Evolutionary conservation across 64 coral and sea anemone genomes (phyloP), one percentile per base, ranked within the genome.

Genomic region (Porites australiensis): DNA sequence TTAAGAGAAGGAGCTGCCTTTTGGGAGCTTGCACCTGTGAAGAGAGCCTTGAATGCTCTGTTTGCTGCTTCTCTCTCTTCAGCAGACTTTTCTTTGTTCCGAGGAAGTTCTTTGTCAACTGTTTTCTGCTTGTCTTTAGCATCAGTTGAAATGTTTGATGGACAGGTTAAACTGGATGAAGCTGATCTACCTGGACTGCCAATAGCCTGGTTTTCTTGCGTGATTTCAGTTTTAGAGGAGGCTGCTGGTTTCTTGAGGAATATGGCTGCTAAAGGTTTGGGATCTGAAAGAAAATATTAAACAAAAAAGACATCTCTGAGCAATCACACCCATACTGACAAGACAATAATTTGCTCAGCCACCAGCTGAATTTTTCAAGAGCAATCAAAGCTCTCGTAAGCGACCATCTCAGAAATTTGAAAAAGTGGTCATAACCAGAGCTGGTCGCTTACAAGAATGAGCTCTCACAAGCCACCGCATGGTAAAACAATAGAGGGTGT

Each of bases 181-280:
- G 79, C 43, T 74, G 80, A 63, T 10, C 23, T 18, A 1, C 27
- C 27, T 37, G 27, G 27, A 37, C 4, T 62, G 46, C 53, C 8
- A 8, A 19, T 64, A 85, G 19, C 2, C 1, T 73, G 52, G 27
- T 13, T 83, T 58, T 92, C 58, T 85, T 52, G 76, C 44, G 9
- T 44, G 46, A 13, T 23, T 44, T 92, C 57, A 80, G 77, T 4
- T 60, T 16, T 80, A 13, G 55, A 14, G 15, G 47, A 0, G 2
- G 51, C 44, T 50, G 63, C 27, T 78, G 68, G 87, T 71, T 13
- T 78, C 58, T 91, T 91, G 43, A 93, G 46, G 53, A 93, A 93
- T 70, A 87, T 93, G 23, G 91, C 55, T 20, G 91, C 91, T 22
- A 93, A 63, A 16, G 83, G 18, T 62, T 87, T 74, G 10, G 91